Evolutionary conservation across 2,113 vertebrate species (phyloP).

Genomic region (Hemiscyllium ocellatum): DNA sequence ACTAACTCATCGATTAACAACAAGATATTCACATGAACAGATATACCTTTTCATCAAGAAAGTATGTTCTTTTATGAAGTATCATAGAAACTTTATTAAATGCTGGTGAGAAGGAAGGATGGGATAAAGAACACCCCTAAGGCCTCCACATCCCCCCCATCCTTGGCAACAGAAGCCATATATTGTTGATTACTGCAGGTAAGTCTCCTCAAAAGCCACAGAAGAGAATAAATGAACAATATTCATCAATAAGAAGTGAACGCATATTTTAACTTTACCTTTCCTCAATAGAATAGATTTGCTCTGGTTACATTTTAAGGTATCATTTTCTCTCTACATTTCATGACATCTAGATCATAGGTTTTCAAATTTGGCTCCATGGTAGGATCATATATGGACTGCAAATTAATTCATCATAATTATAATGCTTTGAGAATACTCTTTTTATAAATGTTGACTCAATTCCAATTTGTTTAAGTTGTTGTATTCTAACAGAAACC

Average conservation of each 20-base stretch:
- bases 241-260: not conserved
- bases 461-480: not conserved
- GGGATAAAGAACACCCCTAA: not conserved
- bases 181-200: not conserved
- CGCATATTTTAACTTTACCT: not conserved
- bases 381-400: not conserved
- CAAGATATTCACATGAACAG: not conserved
- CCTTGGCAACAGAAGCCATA: not conserved
- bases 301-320: not conserved
- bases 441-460: not conserved
- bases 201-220: not conserved
- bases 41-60: not conserved
- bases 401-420: not conserved
- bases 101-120: not conserved
- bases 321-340: not conserved
- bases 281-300: not conserved
- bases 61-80: not conserved
- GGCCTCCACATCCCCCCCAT: not conserved
- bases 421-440: not conserved
- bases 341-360: conserved; percentile 3
- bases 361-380: conserved; percentile 20
- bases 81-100: not conserved
- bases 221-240: not conserved
- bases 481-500: not conserved
- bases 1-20: not conserved